Percentiles rank a stretch among this genome's conserved stretches.
phyloP scores from a whole-genome alignment of 2,888 invertebrate genomes.

The Automeris io region DNA sequence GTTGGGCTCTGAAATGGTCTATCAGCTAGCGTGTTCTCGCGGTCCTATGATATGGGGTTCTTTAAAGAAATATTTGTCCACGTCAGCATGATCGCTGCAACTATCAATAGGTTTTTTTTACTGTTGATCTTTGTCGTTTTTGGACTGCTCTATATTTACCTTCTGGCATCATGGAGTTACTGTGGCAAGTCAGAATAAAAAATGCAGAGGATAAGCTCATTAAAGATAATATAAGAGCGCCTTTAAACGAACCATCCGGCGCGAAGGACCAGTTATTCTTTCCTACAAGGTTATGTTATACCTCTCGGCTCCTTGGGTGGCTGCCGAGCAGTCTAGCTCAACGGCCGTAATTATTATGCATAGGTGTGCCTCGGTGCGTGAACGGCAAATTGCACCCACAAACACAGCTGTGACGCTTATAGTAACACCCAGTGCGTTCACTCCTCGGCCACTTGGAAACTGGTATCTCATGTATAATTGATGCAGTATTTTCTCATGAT shows the following conservation, averaged over 20 bases:
- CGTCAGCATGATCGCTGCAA: no score
- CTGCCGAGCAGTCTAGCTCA: slow-evolving; percentile 52
- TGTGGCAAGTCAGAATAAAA: no score
- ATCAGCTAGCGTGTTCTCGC: no score
- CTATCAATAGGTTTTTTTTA: no score
- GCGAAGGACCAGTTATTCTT: slow-evolving; percentile 2
- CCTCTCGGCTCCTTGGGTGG: slow-evolving; percentile 43
- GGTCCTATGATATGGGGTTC: no score
- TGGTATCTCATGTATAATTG: slow-evolving; percentile 19
- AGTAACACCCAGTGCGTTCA: slow-evolving; percentile 20
- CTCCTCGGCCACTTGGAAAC: slow-evolving; percentile 20
- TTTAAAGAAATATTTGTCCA: no score
- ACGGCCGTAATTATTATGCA: slow-evolving; percentile 33
- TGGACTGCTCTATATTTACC: no score
- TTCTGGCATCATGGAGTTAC: no score
- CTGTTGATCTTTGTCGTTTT: no score
- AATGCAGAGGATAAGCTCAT: no score
- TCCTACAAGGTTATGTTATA: slow-evolving; percentile 16
- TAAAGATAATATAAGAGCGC: no score
- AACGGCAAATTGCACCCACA: slow-evolving; percentile 24
- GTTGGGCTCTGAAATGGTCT: no score
- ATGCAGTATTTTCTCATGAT: slow-evolving; percentile 12
- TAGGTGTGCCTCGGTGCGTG: slow-evolving; percentile 25
- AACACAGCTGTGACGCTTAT: slow-evolving; percentile 6
- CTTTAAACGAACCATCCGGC: slow-evolving; percentile 5